Conservation (phyloP, 53 echinoderm and acorn worm genomes). For the Hippasteria phrygiana region DNA sequence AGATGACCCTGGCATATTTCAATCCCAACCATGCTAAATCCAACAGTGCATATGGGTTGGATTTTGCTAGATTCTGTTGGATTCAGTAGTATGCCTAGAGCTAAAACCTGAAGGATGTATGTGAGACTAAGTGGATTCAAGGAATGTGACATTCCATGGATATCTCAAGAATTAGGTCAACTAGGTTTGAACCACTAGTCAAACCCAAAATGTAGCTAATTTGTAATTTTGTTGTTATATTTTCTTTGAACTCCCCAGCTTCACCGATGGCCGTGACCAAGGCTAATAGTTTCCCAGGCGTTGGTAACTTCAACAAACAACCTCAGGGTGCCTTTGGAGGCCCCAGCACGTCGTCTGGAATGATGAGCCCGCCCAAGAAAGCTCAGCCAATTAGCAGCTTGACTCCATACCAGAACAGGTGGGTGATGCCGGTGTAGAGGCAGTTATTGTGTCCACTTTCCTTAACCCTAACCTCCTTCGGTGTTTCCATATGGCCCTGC, state of each 20-base stretch:
- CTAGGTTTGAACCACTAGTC: neutral
- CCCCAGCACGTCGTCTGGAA: neutral
- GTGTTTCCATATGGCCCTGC: too few relatives aligned
- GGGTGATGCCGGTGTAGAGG: neutral
- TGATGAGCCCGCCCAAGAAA: conserved; percentile 76
- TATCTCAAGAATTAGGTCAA: neutral
- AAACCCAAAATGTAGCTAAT: neutral
- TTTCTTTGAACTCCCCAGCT: neutral
- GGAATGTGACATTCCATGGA: too few relatives aligned
- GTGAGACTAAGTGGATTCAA: too few relatives aligned
- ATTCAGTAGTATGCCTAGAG: too few relatives aligned
- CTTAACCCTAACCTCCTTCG: neutral
- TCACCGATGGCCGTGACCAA: conserved; percentile 37
- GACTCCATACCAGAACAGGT: conserved; percentile 98
- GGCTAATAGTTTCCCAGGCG: conserved; percentile 21
- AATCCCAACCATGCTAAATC: too few relatives aligned
- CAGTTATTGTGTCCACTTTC: neutral
- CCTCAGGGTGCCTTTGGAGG: conserved; percentile 25
- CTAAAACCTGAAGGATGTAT: too few relatives aligned
- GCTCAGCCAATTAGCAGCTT: conserved; percentile 88
- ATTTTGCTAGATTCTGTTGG: too few relatives aligned
- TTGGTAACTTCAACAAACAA: conserved; percentile 27
- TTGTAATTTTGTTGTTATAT: neutral
- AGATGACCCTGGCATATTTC: too few relatives aligned
- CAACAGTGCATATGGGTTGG: too few relatives aligned